Percentiles rank a stretch among this genome's conserved stretches.
Conservation (phyloP, 2,888 invertebrate genomes). For the Nowickia ferox region DNA sequence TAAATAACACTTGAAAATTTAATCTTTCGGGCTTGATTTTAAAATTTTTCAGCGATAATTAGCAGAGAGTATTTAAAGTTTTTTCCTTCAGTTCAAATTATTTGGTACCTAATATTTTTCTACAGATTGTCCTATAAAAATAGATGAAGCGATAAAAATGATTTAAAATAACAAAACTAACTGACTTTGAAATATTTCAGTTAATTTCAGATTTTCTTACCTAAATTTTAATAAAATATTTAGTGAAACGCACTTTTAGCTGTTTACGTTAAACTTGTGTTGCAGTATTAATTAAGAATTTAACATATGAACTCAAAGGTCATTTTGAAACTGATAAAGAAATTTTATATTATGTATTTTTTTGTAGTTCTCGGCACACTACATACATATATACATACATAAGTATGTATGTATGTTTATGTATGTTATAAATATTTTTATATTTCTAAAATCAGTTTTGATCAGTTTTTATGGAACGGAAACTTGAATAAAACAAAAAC, state of each 20-base stretch:
- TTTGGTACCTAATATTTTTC: too few species aligned
- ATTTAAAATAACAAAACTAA: too few species aligned
- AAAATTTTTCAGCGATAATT: too few species aligned
- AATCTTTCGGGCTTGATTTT: too few species aligned
- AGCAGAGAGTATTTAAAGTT: too few species aligned
- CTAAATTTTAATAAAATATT: too few species aligned
- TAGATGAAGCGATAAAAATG: too few species aligned
- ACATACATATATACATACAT: not conserved
- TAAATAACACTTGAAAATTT: too few species aligned
- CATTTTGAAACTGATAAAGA: slow-evolving; percentile 38
- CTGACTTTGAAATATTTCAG: too few species aligned
- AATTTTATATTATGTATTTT: not conserved
- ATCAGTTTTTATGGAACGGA: not conserved
- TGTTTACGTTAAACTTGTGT: not conserved
- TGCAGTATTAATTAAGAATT: not conserved
- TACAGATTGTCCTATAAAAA: too few species aligned
- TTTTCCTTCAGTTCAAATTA: too few species aligned
- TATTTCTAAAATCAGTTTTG: not conserved
- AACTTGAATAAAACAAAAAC: not conserved
- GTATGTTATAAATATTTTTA: not conserved
- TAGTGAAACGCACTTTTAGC: not conserved
- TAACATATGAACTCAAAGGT: slow-evolving; percentile 30
- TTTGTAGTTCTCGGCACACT: not conserved
- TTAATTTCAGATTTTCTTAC: too few species aligned
- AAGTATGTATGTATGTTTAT: not conserved